Evolutionary conservation across 2,797 vertebrate genomes (phyloP), one percentile per base, ranked within the genome.

Genomic region (Chaunax sp.): DNA sequence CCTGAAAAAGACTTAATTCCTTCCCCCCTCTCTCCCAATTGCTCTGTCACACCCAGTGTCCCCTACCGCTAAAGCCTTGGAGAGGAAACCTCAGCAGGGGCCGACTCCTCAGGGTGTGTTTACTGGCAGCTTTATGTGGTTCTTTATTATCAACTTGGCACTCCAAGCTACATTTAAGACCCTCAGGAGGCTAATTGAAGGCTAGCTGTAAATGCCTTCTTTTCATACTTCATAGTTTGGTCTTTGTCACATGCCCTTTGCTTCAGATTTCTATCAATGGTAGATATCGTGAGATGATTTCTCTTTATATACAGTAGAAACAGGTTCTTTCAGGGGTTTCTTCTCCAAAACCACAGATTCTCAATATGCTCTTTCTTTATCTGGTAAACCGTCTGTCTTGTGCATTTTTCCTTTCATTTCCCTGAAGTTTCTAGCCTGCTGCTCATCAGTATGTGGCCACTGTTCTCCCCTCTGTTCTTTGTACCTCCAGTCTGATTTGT

Each of bases 121-220:
- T 89, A 79, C 67, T 69, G 83, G 76, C 76, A 66, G 71, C 78
- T 90, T 91, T 78, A 90, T 88, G 85, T 83, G 80, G 72, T 83
- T 78, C 71, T 91, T 93, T 91, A 88, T 91, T 81, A 87, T 92
- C 87, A 82, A 80, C 82, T 86, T 84, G 87, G 82, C 77, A 64
- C 74, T 83, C n/a, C 26, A 15, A 12, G 61, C 69, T 54, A 40
- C 10, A 46, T 81, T 84, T 68, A 75, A 88, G 81, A 79, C 59
- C 59, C 71, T 70, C 68, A 82, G 59, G 63, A 60, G 68, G 58
- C 64, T 82, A 89, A 90, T 84, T 85, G 78, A 88, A 86, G 83
- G 73, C 73, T 80, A 38, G 72, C 80, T 76, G 75, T 77, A 82
- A 89, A 79, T 64, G 57, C 47, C 22, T 26, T 75, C 26, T 63